These are phyloP conservation scores for Drosophila busckii DNA, from an alignment of 1,140 invertebrate genomes.

Conservation along the genomic window DNA sequence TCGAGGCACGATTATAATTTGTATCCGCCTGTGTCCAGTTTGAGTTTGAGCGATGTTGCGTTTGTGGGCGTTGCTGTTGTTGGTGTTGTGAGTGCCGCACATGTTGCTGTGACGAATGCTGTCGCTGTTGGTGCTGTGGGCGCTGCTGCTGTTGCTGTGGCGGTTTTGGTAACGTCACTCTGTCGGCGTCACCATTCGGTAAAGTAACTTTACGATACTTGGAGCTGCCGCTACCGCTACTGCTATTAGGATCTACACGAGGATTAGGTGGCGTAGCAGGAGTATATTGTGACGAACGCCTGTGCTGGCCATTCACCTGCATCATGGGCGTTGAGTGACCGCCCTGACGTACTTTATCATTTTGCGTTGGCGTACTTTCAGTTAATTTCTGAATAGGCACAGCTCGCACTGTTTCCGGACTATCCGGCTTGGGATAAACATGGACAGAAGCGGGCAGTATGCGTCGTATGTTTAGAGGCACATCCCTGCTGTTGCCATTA, in stretches of 20 bases:
- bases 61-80: background rate
- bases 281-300: background rate
- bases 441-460: constrained; percentile 15
- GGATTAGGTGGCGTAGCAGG: background rate
- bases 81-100: background rate
- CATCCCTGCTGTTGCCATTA: constrained; percentile 7
- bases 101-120: background rate
- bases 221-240: background rate
- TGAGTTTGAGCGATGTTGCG: no score
- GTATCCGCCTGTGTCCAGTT: no score
- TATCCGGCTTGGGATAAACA: constrained; percentile 2
- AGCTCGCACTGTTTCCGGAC: constrained; percentile 34
- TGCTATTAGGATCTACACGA: no score
- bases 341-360: background rate
- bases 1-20: no score
- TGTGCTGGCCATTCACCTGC: background rate
- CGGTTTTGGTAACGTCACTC: constrained; percentile 16
- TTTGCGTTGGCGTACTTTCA: background rate
- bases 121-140: background rate
- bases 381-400: constrained; percentile 52
- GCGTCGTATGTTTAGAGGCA: constrained; percentile 13
- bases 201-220: constrained; percentile 36
- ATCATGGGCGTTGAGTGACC: background rate
- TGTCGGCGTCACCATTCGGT: constrained; percentile 29
- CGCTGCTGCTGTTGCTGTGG: background rate